These are phyloP conservation scores for Oncorhynchus clarkii DNA, from an alignment of 2,113 vertebrate species.

Conservation along the genomic window DNA sequence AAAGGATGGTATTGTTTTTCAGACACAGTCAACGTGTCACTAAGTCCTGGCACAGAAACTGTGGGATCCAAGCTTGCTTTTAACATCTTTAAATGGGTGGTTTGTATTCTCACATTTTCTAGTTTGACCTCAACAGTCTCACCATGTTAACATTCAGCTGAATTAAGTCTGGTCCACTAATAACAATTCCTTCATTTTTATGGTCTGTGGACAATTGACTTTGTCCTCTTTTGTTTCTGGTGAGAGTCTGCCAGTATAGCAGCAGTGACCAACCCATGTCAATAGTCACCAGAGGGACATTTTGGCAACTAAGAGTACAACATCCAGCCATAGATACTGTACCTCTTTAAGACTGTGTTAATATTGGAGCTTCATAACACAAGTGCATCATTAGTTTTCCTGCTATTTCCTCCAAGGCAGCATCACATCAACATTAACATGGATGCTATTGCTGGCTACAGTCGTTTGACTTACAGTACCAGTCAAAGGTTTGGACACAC, in stretches of 20 bases:
- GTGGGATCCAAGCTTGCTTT: not conserved
- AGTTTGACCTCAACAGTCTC: not conserved
- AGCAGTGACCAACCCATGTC: no score
- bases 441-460: no score
- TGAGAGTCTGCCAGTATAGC: no score
- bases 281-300: not conserved
- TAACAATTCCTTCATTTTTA: not conserved
- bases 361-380: no score
- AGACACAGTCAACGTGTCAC: not conserved
- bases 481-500: no score
- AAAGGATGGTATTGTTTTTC: not conserved
- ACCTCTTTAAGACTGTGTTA: no score
- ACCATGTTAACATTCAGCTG: not conserved
- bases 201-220: not conserved
- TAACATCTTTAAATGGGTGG: not conserved
- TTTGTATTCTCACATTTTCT: not conserved
- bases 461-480: no score
- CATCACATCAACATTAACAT: no score
- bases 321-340: no score
- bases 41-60: constrained; percentile 2
- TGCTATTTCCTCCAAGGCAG: no score
- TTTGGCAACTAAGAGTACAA: no score
- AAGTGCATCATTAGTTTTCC: no score
- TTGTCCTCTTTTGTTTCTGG: not conserved
- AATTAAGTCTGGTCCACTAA: not conserved